Evolutionary conservation across 2,113 vertebrate species (phyloP).

Genomic region (Lophochroa leadbeateri): DNA sequence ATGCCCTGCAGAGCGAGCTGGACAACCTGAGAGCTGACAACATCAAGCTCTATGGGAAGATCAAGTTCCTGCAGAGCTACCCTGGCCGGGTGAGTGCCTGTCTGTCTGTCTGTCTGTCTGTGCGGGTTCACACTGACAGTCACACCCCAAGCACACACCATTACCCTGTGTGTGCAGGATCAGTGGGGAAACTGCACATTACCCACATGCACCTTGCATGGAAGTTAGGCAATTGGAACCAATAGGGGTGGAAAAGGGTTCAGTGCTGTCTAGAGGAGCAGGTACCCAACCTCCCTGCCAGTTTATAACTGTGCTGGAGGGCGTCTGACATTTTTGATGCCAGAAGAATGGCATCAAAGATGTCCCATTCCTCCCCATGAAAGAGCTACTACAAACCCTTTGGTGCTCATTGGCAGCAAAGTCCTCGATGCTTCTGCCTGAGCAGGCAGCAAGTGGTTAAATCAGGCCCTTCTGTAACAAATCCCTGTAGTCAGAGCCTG

Average conservation of each 20-base stretch:
- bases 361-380: background rate
- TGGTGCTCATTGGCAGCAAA: background rate
- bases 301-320: background rate
- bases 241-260: background rate
- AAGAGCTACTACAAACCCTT: background rate
- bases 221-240: background rate
- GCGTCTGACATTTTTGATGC: background rate
- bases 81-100: constrained; percentile 81
- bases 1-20: constrained; percentile 91
- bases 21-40: constrained; percentile 96
- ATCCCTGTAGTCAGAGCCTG: background rate
- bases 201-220: accelerated
- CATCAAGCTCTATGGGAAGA: constrained; percentile 98
- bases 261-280: background rate
- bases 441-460: background rate
- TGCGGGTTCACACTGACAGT: accelerated
- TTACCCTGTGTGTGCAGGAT: background rate
- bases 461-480: background rate
- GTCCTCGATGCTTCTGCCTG: background rate
- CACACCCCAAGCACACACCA: background rate
- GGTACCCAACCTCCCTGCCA: background rate
- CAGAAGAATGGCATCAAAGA: background rate
- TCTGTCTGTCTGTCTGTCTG: background rate
- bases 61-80: constrained; percentile 98
- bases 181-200: background rate